phyloP scores from a whole-genome alignment of 2,113 vertebrate genomes.

The Myrmecophaga tridactyla region DNA sequence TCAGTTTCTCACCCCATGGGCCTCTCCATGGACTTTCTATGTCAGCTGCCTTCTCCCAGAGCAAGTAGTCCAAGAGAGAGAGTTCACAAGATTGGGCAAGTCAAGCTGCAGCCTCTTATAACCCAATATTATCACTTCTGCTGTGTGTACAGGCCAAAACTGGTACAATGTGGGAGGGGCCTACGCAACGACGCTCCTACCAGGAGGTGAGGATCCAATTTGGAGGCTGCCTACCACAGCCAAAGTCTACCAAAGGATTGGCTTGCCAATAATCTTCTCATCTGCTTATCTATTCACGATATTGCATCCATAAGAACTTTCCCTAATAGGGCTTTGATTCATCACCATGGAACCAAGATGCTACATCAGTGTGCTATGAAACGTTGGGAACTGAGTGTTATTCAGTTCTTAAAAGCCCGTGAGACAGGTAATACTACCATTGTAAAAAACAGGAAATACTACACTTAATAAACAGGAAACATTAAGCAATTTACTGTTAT shows the following conservation, averaged over 20 bases:
- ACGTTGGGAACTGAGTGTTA: background rate
- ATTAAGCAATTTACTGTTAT: background rate
- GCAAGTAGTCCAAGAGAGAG: background rate
- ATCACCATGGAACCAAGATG: background rate
- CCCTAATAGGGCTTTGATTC: background rate
- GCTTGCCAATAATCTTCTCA: background rate
- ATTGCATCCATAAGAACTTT: background rate
- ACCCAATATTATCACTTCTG: background rate
- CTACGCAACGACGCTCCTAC: background rate
- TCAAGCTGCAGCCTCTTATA: background rate
- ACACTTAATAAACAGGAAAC: background rate
- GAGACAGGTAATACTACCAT: background rate
- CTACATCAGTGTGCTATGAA: background rate
- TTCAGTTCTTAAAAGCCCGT: background rate
- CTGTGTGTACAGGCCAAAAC: background rate
- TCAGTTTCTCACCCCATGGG: too few relatives aligned
- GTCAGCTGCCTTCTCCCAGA: background rate
- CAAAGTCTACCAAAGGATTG: background rate
- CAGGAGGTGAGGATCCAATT: background rate
- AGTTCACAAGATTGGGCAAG: background rate
- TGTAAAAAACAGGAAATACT: background rate
- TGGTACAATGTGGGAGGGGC: background rate
- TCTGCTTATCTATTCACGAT: background rate
- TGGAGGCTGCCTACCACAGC: background rate
- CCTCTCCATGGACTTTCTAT: background rate